Evolutionary conservation across 2,113 vertebrate genomes (phyloP), one percentile per base, ranked within the genome.

Genomic region (Hydrochoerus hydrochaeris): DNA sequence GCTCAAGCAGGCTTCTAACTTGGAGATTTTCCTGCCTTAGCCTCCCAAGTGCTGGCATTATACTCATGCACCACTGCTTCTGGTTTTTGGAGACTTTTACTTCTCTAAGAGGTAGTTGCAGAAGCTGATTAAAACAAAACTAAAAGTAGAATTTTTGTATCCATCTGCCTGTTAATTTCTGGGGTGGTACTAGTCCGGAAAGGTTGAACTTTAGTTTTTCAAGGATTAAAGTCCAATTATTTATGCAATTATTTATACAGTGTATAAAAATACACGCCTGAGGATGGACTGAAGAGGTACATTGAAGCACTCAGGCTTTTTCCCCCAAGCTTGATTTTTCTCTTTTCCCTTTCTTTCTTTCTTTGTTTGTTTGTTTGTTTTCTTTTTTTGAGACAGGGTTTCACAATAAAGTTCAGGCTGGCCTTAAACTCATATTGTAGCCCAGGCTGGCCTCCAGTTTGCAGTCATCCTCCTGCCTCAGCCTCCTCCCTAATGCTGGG

Each of bases 201-300:
- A 38, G 49, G 26, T 94, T 94, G 44, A 69, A 62, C 46, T 58
- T 96, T 77, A 54, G 28, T 86, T 73, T 83, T 95, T 82, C 6
- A 83, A 91, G 22, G 35, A 86, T 83, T 78, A 11, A 65, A 46
- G 19, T 96, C 35, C 62, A 32, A 7, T 67, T 92, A 62, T 30
- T 88, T 95, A 20, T 32, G 32, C 26, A 32, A 7, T 67, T 92
- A 62, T 30, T 88, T 95, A 20, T 32, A 26, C 26, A 92, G 13
- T 89, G 24, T 91, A 54, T 0, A 49, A 3, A 89, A n/a, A 52
- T 88, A 54, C 71, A 78, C 84, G 41, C 49, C 19, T 24, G 35
- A 5, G 57, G 9, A 13, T 85, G 10, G 69, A 89, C 7, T 94
- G 35, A 94, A 91, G 52, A 91, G 52, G 35, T 52, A 62, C 30